These are phyloP conservation scores for Pterostichus madidus DNA, from an alignment of 2,888 invertebrate genomes.

Conservation along the genomic window DNA sequence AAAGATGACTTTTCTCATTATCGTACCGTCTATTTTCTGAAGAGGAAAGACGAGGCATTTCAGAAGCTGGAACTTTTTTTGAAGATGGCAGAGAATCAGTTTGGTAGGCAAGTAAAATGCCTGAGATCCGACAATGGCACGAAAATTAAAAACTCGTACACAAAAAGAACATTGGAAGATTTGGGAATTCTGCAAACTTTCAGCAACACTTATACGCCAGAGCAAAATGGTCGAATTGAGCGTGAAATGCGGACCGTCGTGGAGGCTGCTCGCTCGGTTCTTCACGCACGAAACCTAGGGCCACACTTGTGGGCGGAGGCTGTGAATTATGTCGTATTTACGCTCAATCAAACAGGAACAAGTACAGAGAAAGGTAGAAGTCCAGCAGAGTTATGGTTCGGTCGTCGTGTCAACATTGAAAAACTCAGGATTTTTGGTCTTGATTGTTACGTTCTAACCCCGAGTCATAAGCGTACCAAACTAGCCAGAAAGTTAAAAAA, in stretches of 20 bases:
- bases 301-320: no score
- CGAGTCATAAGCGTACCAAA: no score
- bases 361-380: background rate
- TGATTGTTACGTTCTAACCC: no score
- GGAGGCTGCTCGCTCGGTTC: no score
- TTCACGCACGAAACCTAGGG: no score
- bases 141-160: background rate
- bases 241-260: conserved; percentile 71
- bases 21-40: conserved; percentile 64
- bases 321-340: no score
- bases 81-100: conserved; percentile 58
- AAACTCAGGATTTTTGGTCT: background rate
- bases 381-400: background rate
- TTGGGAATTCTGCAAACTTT: conserved; percentile 68
- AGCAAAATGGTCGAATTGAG: conserved; percentile 72
- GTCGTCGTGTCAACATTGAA: background rate
- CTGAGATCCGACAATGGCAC: no score
- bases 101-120: no score
- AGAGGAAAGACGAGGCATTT: conserved; percentile 61
- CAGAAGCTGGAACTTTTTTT: conserved; percentile 62
- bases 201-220: conserved; percentile 68
- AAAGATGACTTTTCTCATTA: conserved; percentile 67
- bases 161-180: conserved; percentile 66
- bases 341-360: background rate
- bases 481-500: no score